Conservation (phyloP, 2,113 vertebrate genomes). For the Syngnathoides biaculeatus region DNA sequence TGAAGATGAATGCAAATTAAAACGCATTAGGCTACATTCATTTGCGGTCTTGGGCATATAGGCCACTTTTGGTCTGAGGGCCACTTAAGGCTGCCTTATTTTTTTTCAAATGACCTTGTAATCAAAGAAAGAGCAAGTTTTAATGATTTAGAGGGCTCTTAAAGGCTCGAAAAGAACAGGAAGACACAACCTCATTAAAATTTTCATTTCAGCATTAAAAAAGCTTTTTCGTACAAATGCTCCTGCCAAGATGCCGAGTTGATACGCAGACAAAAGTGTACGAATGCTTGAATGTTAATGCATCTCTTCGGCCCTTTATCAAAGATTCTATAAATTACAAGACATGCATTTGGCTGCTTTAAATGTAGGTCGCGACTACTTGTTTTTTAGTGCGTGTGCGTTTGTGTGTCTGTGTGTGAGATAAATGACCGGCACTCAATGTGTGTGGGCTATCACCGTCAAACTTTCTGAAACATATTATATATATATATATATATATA, state of each 20-base stretch:
- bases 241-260: slow-evolving; percentile 60
- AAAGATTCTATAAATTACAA: slow-evolving; percentile 52
- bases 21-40: slow-evolving; percentile 73
- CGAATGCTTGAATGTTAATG: slow-evolving; percentile 56
- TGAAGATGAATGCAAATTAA: slow-evolving; percentile 73
- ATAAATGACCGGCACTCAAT: slow-evolving; percentile 46
- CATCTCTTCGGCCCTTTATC: slow-evolving; percentile 42
- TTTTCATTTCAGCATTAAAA: slow-evolving; percentile 72
- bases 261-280: slow-evolving; percentile 49
- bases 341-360: slow-evolving; percentile 48
- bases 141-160: slow-evolving; percentile 73
- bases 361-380: slow-evolving; percentile 20
- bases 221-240: slow-evolving; percentile 69
- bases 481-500: too few species aligned
- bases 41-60: slow-evolving; percentile 68
- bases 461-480: too few species aligned
- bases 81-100: slow-evolving; percentile 70
- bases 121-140: slow-evolving; percentile 72
- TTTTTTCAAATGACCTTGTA: slow-evolving; percentile 73
- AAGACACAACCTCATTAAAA: slow-evolving; percentile 71
- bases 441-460: too few species aligned
- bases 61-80: slow-evolving; percentile 70
- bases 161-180: slow-evolving; percentile 59
- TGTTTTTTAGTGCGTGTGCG: background rate
- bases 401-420: slow-evolving; percentile 27